Base-by-base conservation (phyloP, 2,113 vertebrate genomes). In the Anolis sagrei region DNA sequence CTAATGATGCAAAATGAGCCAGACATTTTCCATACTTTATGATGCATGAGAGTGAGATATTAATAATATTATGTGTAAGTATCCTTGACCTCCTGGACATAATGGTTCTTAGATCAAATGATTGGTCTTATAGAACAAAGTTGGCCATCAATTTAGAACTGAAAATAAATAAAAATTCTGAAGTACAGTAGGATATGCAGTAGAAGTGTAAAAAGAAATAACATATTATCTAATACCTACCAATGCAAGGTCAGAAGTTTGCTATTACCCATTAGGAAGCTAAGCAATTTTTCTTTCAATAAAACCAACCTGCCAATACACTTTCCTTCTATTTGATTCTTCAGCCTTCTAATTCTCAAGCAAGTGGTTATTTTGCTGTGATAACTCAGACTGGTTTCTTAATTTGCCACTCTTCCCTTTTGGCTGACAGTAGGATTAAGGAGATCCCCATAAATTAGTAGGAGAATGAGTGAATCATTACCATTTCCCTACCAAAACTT, bases 401-500 rank as follows among this genome's bases (percentile, higher is more conserved):
- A 39, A 23, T 44, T 89, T 66, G 0, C 82, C 21, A 83, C 84
- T 94, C 36, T 14, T 54, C 82, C 86, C 86, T 85, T 89, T 81
- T 80, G 58, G 78, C 58, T 86, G 78, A 75, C 86, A 0, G n/a
- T 19, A 6, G 79, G 85, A 90, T 83, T 0, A 78, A 0, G 7
- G 87, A 85, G 88, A 90, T 92, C 87, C 89, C 81, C 82, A 73
- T 81, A 88, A 89, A 92, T 93, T 93, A 94, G 91, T 76, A 91
- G 83, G 87, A 89, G 91, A 93, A 91, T 82, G 86, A 39, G 8
- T 86, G 74, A 93, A 90, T 91, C 92, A 90, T 93, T 93, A 90
- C 88, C 84, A 93, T 92, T 90, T 73, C 85, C 75, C 86, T 86
- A 87, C 92, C 80, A 88, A 91, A 92, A 89, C 89, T 91, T 93